Conservation (phyloP, 2,888 invertebrate genomes). For the Synergus japonicus region DNA sequence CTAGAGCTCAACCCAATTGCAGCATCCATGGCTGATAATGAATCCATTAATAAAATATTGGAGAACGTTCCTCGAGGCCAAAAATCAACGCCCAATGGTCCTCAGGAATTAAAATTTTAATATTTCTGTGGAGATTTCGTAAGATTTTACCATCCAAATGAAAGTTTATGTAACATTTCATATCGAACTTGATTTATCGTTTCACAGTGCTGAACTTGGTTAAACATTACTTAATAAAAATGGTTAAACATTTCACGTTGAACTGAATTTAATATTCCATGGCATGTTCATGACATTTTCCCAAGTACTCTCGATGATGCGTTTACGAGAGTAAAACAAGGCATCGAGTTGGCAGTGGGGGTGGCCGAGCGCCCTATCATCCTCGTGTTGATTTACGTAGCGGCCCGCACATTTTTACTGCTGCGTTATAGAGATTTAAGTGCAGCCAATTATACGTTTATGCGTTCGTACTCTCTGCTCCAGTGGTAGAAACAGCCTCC, state of each 20-base stretch:
- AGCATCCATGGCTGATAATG: neutral
- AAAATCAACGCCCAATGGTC: too few species aligned
- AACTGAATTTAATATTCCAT: neutral
- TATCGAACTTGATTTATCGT: too few species aligned
- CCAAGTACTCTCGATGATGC: neutral
- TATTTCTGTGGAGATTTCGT: too few species aligned
- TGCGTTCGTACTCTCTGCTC: constrained; percentile 61
- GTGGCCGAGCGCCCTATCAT: constrained; percentile 68
- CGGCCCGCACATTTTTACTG: constrained; percentile 74
- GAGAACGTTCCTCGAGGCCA: neutral
- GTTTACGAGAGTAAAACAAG: constrained; percentile 13
- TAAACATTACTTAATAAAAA: too few species aligned
- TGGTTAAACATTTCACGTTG: too few species aligned
- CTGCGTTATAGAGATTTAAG: constrained; percentile 76
- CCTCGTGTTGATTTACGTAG: constrained; percentile 74
- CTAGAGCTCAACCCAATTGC: neutral
- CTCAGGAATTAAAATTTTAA: too few species aligned
- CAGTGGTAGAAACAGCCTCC: constrained; percentile 36
- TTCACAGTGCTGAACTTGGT: too few species aligned
- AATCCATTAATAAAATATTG: neutral
- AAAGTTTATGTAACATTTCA: too few species aligned
- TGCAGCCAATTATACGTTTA: constrained; percentile 76
- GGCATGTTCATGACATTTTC: neutral
- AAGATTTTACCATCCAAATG: too few species aligned
- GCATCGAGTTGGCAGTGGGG: constrained; percentile 35